Base-by-base conservation (phyloP, 2,113 vertebrate genomes). In the Phyllostomus hastatus region DNA sequence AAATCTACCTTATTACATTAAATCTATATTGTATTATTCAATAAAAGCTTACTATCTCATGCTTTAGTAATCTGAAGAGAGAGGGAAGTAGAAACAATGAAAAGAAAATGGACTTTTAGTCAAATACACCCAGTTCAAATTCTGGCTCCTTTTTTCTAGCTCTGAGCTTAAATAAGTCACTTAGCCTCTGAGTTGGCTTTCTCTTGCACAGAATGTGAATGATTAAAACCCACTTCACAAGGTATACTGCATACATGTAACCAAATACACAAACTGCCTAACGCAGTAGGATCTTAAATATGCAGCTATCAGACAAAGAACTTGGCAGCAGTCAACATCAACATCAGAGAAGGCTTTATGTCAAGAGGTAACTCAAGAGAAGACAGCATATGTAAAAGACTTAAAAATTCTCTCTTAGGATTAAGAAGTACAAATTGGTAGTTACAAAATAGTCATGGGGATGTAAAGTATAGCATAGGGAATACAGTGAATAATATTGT, bases 1-100 rank as follows among this genome's bases (percentile, higher is more conserved):
- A 92, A 90, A 79, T 79, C n/a, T 66, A 88, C 28, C 66, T 94
- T 67, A 80, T 5, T 96, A 94, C 3, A 94, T 50, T 84, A 46
- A 67, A 46, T 64, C n/a, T 64, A 28, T 90, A 88, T 31, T n/a
- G 38, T 41, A 80, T 67, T 73, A 52, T 88, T 91, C 33, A 8
- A 1, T 43, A 76, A 82, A 73, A 86, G 82, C 20, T 9, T 85
- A 35, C 15, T 84, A 52, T 35, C 35, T 84, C 24, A 81, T 86
- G 61, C 24, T 76, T 95, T 41, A 82, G 61, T 82, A 35, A 85
- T 50, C 33, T 93, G 52, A 94, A 97, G 16, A 75, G 26, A 83
- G 84, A 92, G 88, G 38, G 33, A 75, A 69, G 35, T 85, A 7
- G 85, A 50, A 92, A 92, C 19, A 89, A 80, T 73, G 61, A 93